phyloP scores from a whole-genome alignment of 2,888 invertebrate species.

The Aradus depressus region DNA sequence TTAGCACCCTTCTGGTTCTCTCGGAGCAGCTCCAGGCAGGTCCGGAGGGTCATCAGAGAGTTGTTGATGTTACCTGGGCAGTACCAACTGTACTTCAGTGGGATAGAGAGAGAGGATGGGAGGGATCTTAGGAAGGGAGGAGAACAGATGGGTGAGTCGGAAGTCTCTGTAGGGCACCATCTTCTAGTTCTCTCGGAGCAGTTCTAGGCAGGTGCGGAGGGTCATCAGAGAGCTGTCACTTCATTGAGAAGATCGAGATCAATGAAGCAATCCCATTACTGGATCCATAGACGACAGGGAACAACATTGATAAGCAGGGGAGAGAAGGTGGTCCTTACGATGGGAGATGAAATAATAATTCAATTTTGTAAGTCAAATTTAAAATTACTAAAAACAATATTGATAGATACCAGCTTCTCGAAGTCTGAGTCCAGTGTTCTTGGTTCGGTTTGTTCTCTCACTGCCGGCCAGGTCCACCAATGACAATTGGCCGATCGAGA shows the following conservation, averaged over 20 bases:
- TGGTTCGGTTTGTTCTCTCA: conserved; percentile 83
- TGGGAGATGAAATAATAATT: no score
- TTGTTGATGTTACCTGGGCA: conserved; percentile 93
- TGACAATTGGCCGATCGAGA: conserved; percentile 60
- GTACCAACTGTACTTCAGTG: no score
- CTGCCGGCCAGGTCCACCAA: conserved; percentile 96
- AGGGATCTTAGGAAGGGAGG: no score
- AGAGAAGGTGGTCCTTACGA: no score
- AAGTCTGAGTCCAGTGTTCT: conserved; percentile 64
- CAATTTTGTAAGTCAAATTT: no score
- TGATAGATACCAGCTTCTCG: conserved; percentile 46
- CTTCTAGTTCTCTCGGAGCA: conserved; percentile 77
- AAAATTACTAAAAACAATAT: no score
- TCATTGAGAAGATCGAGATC: no score
- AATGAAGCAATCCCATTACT: no score
- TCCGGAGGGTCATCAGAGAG: conserved; percentile 84
- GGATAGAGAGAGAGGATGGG: no score
- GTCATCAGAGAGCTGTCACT: conserved; percentile 95
- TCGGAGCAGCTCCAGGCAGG: conserved; percentile 79
- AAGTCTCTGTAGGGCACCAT: conserved; percentile 92
- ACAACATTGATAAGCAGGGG: no score
- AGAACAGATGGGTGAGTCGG: conserved; percentile 85
- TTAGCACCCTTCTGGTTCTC: conserved; percentile 64
- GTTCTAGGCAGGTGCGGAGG: conserved; percentile 80
- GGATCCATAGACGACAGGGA: no score